Conservation (phyloP, 1,140 invertebrate species). For the Drosophila rufa region DNA sequence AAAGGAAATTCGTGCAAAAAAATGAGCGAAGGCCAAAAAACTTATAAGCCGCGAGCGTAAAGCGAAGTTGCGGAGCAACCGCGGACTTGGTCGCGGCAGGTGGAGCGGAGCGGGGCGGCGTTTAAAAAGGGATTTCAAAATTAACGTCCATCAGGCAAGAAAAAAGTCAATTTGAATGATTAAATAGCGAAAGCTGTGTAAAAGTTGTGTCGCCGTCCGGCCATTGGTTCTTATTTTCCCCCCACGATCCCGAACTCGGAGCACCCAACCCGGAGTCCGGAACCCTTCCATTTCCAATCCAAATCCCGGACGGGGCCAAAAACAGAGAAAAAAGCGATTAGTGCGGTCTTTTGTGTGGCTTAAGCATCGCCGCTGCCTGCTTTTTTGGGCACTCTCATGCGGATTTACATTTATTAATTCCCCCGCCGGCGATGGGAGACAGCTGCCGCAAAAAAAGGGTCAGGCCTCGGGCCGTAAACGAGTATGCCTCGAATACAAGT, state of each 20-base stretch:
- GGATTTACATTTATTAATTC: slow-evolving; percentile 76
- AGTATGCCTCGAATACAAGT: slow-evolving; percentile 15
- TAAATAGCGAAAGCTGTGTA: slow-evolving; percentile 74
- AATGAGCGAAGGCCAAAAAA: slow-evolving; percentile 58
- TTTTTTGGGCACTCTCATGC: slow-evolving; percentile 52
- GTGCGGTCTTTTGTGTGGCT: slow-evolving; percentile 66
- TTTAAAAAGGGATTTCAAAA: slow-evolving; percentile 79
- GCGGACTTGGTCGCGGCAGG: slow-evolving; percentile 4
- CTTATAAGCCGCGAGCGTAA: slow-evolving; percentile 77
- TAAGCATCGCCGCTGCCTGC: slow-evolving; percentile 42
- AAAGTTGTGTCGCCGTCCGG: slow-evolving; percentile 42
- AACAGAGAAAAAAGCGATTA: slow-evolving; percentile 66
- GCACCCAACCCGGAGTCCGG: background rate
- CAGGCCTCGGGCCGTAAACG: slow-evolving; percentile 21
- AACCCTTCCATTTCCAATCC: slow-evolving; percentile 39
- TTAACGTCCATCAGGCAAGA: slow-evolving; percentile 73
- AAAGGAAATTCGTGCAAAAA: slow-evolving; percentile 45
- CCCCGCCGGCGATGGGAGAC: slow-evolving; percentile 21
- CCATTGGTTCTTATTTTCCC: slow-evolving; percentile 24
- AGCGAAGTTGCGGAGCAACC: slow-evolving; percentile 64
- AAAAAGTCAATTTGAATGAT: slow-evolving; percentile 80
- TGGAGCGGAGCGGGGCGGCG: slow-evolving; percentile 11
- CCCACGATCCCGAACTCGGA: background rate
- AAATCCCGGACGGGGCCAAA: slow-evolving; percentile 14
- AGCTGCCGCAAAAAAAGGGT: slow-evolving; percentile 43